phyloP scores from a whole-genome alignment of 2,113 vertebrate genomes.

The Mormyrus iriodes region DNA sequence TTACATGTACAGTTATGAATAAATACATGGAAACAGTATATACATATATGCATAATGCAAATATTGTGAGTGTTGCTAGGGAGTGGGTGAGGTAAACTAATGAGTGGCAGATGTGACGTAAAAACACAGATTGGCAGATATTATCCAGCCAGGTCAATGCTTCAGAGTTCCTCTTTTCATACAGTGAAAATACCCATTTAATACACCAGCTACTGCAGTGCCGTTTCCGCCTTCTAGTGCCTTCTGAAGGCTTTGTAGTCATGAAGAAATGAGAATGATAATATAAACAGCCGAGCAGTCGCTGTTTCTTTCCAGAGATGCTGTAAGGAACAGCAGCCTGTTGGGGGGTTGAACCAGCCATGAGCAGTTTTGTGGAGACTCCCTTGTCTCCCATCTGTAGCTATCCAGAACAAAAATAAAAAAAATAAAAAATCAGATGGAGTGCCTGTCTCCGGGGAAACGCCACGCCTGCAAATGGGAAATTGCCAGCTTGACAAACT shows the following conservation, averaged over 20 bases:
- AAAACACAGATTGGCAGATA: background rate
- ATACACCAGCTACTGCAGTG: background rate
- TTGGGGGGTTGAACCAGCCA: slow-evolving; percentile 37
- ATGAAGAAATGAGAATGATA: background rate
- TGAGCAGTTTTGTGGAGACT: slow-evolving; percentile 53
- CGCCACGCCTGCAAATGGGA: slow-evolving; percentile 58
- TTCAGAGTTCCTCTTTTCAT: background rate
- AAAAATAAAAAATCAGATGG: slow-evolving; percentile 32
- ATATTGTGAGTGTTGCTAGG: background rate
- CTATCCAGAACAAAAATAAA: slow-evolving; percentile 47
- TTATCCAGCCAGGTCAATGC: background rate
- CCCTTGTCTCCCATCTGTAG: slow-evolving; percentile 54
- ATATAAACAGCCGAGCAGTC: background rate
- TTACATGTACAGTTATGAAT: background rate
- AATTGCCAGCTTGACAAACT: slow-evolving; percentile 57
- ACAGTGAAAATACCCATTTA: background rate
- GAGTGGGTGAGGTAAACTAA: background rate
- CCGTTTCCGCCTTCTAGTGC: background rate
- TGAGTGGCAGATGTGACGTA: background rate
- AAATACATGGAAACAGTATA: background rate
- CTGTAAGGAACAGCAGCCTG: background rate
- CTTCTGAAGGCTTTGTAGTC: background rate
- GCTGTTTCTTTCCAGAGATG: background rate
- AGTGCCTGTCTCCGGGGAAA: slow-evolving; percentile 45
- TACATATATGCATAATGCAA: background rate